Percentiles rank a stretch among this genome's conserved stretches.
Conservation (phyloP, 2,113 vertebrate genomes). For the Gallinago paraguaiae region DNA sequence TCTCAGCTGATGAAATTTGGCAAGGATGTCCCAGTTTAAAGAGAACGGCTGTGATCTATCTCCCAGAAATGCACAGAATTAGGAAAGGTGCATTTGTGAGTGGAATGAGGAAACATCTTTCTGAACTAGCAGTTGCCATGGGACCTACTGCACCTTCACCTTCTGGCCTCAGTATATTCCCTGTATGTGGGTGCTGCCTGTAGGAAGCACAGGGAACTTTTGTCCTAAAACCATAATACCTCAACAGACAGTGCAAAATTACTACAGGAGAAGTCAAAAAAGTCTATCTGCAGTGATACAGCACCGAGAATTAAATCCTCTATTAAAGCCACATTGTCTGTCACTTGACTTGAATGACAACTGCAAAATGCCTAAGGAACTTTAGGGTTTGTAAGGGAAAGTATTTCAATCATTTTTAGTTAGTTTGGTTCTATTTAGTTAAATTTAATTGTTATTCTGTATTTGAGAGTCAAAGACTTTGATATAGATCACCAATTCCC, state of each 20-base stretch:
- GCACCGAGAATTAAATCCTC: background rate
- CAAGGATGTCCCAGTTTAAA: background rate
- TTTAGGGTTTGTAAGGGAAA: background rate
- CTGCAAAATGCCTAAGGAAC: background rate
- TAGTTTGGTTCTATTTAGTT: background rate
- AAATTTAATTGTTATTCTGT: background rate
- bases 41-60: background rate
- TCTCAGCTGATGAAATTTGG: background rate
- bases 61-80: background rate
- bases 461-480: background rate
- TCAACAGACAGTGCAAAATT: background rate
- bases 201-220: background rate
- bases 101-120: background rate
- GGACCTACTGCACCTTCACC: background rate
- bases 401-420: background rate
- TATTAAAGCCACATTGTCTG: background rate
- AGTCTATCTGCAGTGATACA: background rate
- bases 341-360: background rate
- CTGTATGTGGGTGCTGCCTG: background rate
- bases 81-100: background rate
- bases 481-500: background rate
- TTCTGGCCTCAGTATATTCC: background rate
- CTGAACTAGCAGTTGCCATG: background rate
- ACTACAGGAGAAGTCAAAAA: background rate
- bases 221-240: background rate